A percentile compares a stretch with the other conserved stretches of the same genome.
Evolutionary conservation across 2,113 vertebrate species (phyloP).

Genomic region (Odocoileus hemionus): DNA sequence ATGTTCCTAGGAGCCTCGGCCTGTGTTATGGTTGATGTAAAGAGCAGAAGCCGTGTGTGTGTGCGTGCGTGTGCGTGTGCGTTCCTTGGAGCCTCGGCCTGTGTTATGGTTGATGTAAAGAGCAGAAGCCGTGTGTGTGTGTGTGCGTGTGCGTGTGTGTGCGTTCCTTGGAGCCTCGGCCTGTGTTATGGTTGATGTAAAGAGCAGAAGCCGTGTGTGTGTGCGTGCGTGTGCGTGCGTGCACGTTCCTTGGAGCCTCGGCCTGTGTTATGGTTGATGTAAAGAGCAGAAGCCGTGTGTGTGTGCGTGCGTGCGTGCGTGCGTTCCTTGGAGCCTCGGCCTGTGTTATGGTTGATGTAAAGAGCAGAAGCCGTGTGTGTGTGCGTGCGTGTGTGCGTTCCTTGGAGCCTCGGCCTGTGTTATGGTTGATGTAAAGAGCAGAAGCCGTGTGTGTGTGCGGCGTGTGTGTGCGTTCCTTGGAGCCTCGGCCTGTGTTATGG

Average conservation of each 20-base stretch:
- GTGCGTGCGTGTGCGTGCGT: too few species aligned
- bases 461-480: not conserved
- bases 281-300: too few species aligned
- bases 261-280: rapidly evolving
- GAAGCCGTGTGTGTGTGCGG: too few species aligned
- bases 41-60: too few species aligned
- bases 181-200: rapidly evolving
- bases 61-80: rapidly evolving
- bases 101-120: rapidly evolving
- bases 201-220: too few species aligned
- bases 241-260: not conserved
- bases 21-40: rapidly evolving
- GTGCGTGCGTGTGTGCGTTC: not conserved
- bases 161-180: not conserved
- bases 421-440: rapidly evolving
- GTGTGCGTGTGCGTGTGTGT: too few species aligned
- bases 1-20: not conserved
- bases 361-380: too few species aligned
- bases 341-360: rapidly evolving
- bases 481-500: rapidly evolving
- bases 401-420: not conserved
- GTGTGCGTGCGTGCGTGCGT: too few species aligned
- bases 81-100: not conserved
- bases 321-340: not conserved
- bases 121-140: too few species aligned